Percentiles rank a stretch among this genome's conserved stretches.
Conservation (phyloP, 2,888 invertebrate species). For the Phalera bucephala region DNA sequence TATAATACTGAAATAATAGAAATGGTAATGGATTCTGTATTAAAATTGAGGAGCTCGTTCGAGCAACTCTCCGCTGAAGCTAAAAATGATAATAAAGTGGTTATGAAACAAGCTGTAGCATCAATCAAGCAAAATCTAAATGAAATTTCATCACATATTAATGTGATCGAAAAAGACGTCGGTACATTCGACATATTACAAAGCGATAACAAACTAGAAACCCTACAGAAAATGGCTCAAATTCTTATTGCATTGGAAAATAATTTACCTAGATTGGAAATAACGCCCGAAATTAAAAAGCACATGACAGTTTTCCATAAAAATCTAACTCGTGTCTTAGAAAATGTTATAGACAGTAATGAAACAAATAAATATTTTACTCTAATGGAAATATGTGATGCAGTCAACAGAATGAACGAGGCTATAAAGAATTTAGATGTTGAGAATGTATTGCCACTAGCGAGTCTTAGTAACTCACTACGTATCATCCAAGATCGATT, state of each 20-base stretch:
- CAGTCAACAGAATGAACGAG: slow-evolving; percentile 58
- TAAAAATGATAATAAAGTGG: slow-evolving; percentile 42
- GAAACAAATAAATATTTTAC: slow-evolving; percentile 64
- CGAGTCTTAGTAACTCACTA: slow-evolving; percentile 61
- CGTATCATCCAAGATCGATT: slow-evolving; percentile 59
- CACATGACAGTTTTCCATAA: slow-evolving; percentile 68
- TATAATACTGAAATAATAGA: slow-evolving; percentile 85
- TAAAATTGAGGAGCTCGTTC: slow-evolving; percentile 84
- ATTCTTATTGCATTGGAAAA: slow-evolving; percentile 70
- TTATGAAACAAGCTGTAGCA: slow-evolving; percentile 54
- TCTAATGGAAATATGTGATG: slow-evolving; percentile 66
- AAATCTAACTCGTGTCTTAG: slow-evolving; percentile 80
- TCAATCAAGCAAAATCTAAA: slow-evolving; percentile 60
- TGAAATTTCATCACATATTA: slow-evolving; percentile 59
- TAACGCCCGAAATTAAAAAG: slow-evolving; percentile 47
- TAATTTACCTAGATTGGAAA: slow-evolving; percentile 55
- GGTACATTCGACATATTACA: slow-evolving; percentile 67
- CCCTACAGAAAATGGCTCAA: slow-evolving; percentile 74
- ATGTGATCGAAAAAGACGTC: slow-evolving; percentile 50
- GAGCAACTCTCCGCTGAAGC: slow-evolving; percentile 67
- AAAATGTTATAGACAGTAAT: slow-evolving; percentile 81
- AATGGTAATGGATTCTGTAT: slow-evolving; percentile 84
- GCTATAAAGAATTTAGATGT: slow-evolving; percentile 56
- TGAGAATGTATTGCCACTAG: slow-evolving; percentile 50
- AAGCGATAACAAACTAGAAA: slow-evolving; percentile 69